Conservation (phyloP, 1,140 invertebrate genomes). For the Spodoptera litura region DNA sequence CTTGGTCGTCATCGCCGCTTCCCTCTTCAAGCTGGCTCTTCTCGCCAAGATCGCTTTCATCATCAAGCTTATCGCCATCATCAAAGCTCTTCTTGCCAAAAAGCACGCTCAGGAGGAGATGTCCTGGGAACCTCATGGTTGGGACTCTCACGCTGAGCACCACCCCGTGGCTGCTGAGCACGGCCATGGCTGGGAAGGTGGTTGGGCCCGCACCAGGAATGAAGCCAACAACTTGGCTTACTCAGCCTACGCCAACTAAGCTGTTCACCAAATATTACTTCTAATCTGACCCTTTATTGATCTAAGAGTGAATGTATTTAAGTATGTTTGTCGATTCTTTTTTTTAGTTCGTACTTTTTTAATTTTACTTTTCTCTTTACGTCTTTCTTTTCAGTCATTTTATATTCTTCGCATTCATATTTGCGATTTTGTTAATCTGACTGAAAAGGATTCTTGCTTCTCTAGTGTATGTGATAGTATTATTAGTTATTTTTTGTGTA, state of each 20-base stretch:
- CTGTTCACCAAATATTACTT: constrained; percentile 48
- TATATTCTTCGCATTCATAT: constrained; percentile 49
- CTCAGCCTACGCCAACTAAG: constrained; percentile 85
- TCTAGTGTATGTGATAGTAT: constrained; percentile 46
- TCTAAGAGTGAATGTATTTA: constrained; percentile 42
- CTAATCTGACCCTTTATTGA: constrained; percentile 5
- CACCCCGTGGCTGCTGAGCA: constrained; percentile 60
- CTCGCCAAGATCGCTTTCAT: constrained; percentile 80
- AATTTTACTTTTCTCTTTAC: constrained; percentile 40
- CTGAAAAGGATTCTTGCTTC: constrained; percentile 67
- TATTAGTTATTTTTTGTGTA: constrained; percentile 45
- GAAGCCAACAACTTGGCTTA: constrained; percentile 88
- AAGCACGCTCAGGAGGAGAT: constrained; percentile 90
- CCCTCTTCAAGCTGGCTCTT: constrained; percentile 76
- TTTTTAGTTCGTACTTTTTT: constrained; percentile 47
- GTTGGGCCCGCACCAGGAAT: constrained; percentile 86
- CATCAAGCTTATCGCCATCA: constrained; percentile 73
- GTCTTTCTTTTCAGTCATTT: constrained; percentile 69
- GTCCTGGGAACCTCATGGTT: constrained; percentile 91
- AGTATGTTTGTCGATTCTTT: constrained; percentile 23
- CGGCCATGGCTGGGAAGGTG: constrained; percentile 83
- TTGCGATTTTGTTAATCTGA: constrained; percentile 62
- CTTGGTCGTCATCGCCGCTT: constrained; percentile 75
- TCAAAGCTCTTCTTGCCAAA: constrained; percentile 87
- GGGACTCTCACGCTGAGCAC: constrained; percentile 88